Base-by-base conservation (phyloP, 2,888 invertebrate species). In the Loripinus fragilis region DNA sequence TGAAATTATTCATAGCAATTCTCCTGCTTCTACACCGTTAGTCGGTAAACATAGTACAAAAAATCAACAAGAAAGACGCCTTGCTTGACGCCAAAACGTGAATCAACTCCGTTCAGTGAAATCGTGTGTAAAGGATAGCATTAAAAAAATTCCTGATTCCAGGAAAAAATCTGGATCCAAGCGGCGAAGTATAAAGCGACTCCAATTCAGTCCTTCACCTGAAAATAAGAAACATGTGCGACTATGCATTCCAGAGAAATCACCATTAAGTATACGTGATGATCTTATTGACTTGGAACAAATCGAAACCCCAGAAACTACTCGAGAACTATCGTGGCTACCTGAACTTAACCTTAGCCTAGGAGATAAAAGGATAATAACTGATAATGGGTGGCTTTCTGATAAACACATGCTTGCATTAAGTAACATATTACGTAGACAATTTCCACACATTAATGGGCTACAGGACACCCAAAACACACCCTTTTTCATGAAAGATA, bases 231-330 rank as follows among this genome's bases (percentile, higher is more conserved):
- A 41, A 25, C 67, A 42, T 23, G 67, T 45, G 7, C 5, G 67
- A 23, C 2, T 60, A 5, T 60, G 60, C 28, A 60, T 60, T 30
- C 60, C 60, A 17, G 67, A 41, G 7, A 67, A 67, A 10, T 23
- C 41, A 2, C 42, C 45, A 5, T 28, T n/a, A n/a, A n/a, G 1
- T 15, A n/a, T 2, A 2, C 15, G 33, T 15, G 67, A 42, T 20
- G 67, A 67, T n/a, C 45, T 67, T 38, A 38, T 41, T 67, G 67
- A 67, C 25, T 42, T 42, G 23, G 67, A 67, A 41, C 60, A 60
- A 33, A 17, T 10, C 33, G 33, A 60, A 60, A 33, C 60, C 3
- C 15, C 55, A 7, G 28, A 28, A 55, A 28, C 55, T 2, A 55
- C 7, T 48, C 7, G 12, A 15, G 45, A 67, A 42, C 28, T 25